Evolutionary conservation across 2,888 invertebrate genomes (phyloP), one percentile per base, ranked within the genome.

Genomic region (Himalopsyche kuldschensis): DNA sequence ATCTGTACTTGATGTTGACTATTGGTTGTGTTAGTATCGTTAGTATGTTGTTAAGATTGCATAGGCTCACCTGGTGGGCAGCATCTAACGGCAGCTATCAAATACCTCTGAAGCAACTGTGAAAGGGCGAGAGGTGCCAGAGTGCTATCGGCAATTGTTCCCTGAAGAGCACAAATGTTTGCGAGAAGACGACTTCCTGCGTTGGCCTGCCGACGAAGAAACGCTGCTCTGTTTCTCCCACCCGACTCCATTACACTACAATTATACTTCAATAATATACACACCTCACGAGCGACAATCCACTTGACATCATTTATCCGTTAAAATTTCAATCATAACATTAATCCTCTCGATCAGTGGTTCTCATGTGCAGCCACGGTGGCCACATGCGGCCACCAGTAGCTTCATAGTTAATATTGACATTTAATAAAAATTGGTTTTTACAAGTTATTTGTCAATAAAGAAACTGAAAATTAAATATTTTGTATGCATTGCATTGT

Each of bases 191-290:
- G 88, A 87, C 90, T 90, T 81, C 91, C 91, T 3, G 89, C 89
- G 87, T 91, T 91, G 48, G 90, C 87, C 87, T 91, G 91, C 78
- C 92, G 90, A 15, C 90, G 89, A 90, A 92, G 91, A 88, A 91
- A 91, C 86, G 84, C 85, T 0, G 89, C 89, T 84, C 90, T 90
- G 0, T 87, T 69, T 0, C 91, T 76, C 4, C 69, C 69, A 27
- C 85, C 84, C 20, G 80, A 75, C 11, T 91, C 91, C 88, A 89
- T 86, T 69, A 90, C 87, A 4, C 91, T 91, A 87, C 6, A 84
- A 84, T 30, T 47, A 76, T 30, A 41, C 35, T 41, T 20, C 41
- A 75, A 41, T 17, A 63, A 24, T n/a, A 24, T 75, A 27, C 11
- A 27, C 24, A 75, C 24, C 63, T 31, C 20, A 78, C 32, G 27